phyloP scores from a whole-genome alignment of 2,797 vertebrate species.

The Brotula barbata region DNA sequence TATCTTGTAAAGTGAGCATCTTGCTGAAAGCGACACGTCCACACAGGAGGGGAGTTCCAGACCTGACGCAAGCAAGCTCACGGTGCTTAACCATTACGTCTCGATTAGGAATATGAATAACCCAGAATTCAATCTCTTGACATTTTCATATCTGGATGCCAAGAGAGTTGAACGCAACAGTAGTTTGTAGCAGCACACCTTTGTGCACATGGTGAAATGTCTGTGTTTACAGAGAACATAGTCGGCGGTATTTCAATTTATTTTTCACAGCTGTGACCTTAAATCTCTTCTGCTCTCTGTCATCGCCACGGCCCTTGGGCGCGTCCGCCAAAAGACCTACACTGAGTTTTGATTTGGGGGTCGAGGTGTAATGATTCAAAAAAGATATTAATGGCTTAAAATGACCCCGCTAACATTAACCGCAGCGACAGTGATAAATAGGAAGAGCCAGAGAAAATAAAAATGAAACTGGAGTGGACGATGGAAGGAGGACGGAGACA shows the following conservation, averaged over 20 bases:
- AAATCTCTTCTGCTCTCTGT: conserved; percentile 44
- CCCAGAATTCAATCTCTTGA: conserved; percentile 16
- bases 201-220: conserved; percentile 34
- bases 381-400: conserved; percentile 58
- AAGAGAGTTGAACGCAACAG: conserved; percentile 3
- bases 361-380: conserved; percentile 58
- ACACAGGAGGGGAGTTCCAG: conserved; percentile 35
- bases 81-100: conserved; percentile 22
- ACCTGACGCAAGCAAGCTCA: conserved; percentile 2
- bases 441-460: conserved; percentile 44
- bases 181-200: conserved; percentile 9
- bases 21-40: conserved; percentile 29
- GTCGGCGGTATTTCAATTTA: conserved; percentile 33
- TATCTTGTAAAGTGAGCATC: conserved; percentile 5
- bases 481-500: conserved; percentile 48
- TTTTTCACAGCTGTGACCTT: conserved; percentile 44
- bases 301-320: conserved; percentile 32
- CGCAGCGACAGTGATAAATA: conserved; percentile 44
- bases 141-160: conserved; percentile 27
- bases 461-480: conserved; percentile 21
- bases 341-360: conserved; percentile 60
- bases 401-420: conserved; percentile 49
- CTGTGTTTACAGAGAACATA: conserved; percentile 39
- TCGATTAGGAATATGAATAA: conserved; percentile 31
- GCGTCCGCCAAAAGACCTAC: conserved; percentile 54